Evolutionary conservation across 2,888 invertebrate genomes (phyloP).

Genomic region (Mantis religiosa): DNA sequence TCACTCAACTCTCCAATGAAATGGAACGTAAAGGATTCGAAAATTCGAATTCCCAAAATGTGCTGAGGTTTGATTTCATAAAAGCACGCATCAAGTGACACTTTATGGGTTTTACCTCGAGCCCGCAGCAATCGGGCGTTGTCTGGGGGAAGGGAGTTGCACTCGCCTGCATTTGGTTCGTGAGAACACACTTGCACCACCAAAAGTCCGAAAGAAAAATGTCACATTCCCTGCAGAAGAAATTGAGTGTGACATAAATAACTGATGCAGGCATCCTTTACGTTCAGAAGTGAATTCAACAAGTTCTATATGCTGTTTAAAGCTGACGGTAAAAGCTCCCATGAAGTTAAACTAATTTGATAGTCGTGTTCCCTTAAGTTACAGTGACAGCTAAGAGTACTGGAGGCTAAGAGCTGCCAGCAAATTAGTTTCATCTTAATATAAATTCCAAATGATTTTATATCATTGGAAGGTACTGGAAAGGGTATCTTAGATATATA

Average conservation of each 20-base stretch:
- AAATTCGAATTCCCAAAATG: conserved; percentile 20
- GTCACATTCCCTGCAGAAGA: not conserved
- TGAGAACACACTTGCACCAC: not conserved
- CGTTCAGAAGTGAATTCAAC: too few species aligned
- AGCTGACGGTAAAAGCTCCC: too few species aligned
- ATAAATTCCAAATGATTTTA: too few species aligned
- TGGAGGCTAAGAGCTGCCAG: too few species aligned
- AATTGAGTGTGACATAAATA: not conserved
- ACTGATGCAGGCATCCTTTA: too few species aligned
- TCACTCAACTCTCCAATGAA: conserved; percentile 22
- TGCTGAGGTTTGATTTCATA: conserved; percentile 23
- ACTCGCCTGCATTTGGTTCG: not conserved
- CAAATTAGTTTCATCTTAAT: too few species aligned
- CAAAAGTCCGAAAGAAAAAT: not conserved
- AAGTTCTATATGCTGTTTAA: too few species aligned
- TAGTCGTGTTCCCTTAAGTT: too few species aligned
- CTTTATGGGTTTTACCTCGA: not conserved
- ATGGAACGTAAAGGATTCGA: conserved; percentile 28
- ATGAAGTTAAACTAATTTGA: too few species aligned
- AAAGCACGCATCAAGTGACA: conserved; percentile 1
- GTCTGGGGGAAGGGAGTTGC: not conserved
- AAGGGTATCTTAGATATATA: too few species aligned
- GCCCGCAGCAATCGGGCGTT: not conserved
- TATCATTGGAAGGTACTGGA: too few species aligned
- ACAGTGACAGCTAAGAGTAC: too few species aligned